Percentiles rank a stretch among this genome's conserved stretches.
Evolutionary conservation across 2,113 vertebrate species (phyloP).

Genomic region (Melanostigma gelatinosum): DNA sequence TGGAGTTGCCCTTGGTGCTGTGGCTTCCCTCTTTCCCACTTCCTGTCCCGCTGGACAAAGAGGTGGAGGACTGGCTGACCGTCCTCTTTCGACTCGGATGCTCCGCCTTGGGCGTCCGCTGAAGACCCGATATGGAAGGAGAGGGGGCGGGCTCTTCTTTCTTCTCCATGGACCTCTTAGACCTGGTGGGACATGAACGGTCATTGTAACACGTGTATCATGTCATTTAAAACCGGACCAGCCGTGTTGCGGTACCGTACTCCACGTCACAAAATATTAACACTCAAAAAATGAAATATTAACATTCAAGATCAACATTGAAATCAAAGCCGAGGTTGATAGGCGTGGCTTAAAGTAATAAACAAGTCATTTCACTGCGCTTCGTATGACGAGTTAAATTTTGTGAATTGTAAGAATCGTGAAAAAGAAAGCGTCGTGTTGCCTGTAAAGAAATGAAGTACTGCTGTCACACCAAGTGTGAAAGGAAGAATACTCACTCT

Average conservation of each 20-base stretch:
- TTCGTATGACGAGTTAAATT: conserved; percentile 19
- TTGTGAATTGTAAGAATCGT: neutral
- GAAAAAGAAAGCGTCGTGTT: neutral
- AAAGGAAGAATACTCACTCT: conserved; percentile 87
- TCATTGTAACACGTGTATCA: neutral
- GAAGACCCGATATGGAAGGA: conserved; percentile 87
- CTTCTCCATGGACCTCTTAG: conserved; percentile 89
- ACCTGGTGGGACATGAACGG: conserved; percentile 77
- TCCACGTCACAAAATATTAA: neutral
- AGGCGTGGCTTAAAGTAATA: conserved; percentile 14
- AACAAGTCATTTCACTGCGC: neutral
- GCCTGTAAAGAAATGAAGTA: conserved; percentile 13
- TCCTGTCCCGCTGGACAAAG: conserved; percentile 87
- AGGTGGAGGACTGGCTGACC: conserved; percentile 91
- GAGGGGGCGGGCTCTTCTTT: conserved; percentile 94
- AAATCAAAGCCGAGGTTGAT: neutral
- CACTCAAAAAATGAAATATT: neutral
- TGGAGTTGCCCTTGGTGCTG: conserved; percentile 85
- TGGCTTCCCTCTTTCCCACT: conserved; percentile 87
- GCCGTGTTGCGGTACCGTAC: neutral
- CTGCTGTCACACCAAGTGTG: conserved; percentile 5
- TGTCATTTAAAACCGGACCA: neutral
- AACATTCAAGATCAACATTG: neutral
- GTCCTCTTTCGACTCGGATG: conserved; percentile 93
- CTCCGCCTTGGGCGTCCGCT: conserved; percentile 91